Conservation (phyloP, 2,888 invertebrate genomes). For the Ctenicera cuprea region DNA sequence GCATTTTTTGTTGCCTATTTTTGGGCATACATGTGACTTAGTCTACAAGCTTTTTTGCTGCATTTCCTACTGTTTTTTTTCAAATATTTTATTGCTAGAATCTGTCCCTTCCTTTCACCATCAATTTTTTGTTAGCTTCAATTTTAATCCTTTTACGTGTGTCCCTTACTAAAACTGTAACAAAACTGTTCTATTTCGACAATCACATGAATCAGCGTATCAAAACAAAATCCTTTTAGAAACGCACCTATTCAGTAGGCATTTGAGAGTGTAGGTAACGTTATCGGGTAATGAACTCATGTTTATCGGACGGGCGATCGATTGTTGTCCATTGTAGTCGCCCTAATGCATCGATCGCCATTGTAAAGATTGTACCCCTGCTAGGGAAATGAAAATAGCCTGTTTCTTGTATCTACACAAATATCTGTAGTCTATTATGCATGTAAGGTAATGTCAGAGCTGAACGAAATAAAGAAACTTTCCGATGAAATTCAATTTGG, state of each 20-base stretch:
- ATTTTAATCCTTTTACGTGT: too few species aligned
- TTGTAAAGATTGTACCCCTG: conserved; percentile 65
- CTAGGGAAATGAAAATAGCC: conserved; percentile 69
- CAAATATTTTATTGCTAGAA: too few species aligned
- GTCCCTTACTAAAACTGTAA: not conserved
- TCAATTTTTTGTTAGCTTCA: too few species aligned
- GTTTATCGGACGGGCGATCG: conserved; percentile 69
- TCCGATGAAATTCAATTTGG: not conserved
- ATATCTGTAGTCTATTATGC: conserved; percentile 63
- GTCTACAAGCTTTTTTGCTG: too few species aligned
- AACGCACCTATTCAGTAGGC: conserved; percentile 39
- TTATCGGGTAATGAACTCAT: conserved; percentile 71
- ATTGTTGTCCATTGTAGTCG: conserved; percentile 70
- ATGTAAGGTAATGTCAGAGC: conserved; percentile 27
- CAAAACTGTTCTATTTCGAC: not conserved
- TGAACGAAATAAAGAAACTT: conserved; percentile 15
- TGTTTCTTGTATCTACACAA: conserved; percentile 66
- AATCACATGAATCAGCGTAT: not conserved
- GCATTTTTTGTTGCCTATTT: too few species aligned
- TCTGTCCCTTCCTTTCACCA: too few species aligned
- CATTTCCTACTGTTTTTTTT: too few species aligned
- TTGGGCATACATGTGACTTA: too few species aligned
- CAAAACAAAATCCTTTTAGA: not conserved
- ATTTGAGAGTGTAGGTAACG: conserved; percentile 59
- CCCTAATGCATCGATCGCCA: conserved; percentile 68